phyloP scores from a whole-genome alignment of 2,113 vertebrate genomes.

The Myrmecophaga tridactyla region DNA sequence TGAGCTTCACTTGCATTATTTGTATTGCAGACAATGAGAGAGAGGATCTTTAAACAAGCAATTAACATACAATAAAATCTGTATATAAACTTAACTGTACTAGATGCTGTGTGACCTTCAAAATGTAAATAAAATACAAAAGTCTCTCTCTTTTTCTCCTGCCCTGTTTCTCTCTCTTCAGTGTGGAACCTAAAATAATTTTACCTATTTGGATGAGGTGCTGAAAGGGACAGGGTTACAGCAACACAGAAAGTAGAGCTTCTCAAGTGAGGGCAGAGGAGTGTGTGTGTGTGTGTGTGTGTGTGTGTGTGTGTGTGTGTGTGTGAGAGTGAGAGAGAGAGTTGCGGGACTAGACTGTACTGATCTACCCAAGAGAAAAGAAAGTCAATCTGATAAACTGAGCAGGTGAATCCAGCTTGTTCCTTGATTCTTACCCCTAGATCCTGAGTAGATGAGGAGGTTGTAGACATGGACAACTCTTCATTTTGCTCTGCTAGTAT shows the following conservation, averaged over 20 bases:
- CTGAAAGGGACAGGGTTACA: neutral
- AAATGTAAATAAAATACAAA: slow-evolving; percentile 38
- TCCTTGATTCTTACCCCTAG: too few species aligned
- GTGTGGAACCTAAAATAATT: slow-evolving; percentile 30
- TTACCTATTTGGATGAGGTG: slow-evolving; percentile 64
- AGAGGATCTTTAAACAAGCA: slow-evolving; percentile 12
- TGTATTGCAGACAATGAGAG: slow-evolving; percentile 7
- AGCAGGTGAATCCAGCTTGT: neutral
- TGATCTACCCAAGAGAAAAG: neutral
- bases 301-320: too few species aligned
- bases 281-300: neutral
- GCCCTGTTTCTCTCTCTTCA: slow-evolving; percentile 8
- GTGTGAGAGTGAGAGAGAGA: accelerated
- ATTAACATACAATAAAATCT: slow-evolving; percentile 25
- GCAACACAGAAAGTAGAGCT: slow-evolving; percentile 71
- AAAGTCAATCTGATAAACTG: neutral
- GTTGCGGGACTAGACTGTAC: neutral
- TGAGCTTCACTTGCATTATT: neutral
- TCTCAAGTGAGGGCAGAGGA: neutral
- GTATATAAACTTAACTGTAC: slow-evolving; percentile 19
- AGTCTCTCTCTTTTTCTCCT: neutral
- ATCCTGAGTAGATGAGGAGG: neutral
- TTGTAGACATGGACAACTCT: too few species aligned
- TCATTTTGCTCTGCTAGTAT: neutral
- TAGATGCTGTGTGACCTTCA: neutral